These are phyloP conservation scores for Drosophila macrospina DNA, from an alignment of 2,888 invertebrate species.

Conservation along the genomic window DNA sequence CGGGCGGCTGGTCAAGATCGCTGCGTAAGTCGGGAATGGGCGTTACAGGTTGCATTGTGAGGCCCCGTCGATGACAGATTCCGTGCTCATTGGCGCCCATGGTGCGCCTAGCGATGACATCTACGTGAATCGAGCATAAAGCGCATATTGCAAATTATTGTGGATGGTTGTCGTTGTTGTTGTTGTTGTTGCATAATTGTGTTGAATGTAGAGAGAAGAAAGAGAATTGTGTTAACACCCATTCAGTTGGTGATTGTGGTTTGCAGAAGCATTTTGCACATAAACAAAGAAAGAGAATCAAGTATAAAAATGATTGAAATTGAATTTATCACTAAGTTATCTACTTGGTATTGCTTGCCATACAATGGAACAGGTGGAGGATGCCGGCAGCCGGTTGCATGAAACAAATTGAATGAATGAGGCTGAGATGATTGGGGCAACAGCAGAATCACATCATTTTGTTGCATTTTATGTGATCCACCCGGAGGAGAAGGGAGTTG, in stretches of 20 bases:
- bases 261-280: constrained; percentile 68
- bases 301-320: constrained; percentile 40
- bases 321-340: constrained; percentile 29
- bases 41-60: constrained; percentile 92
- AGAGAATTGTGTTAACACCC: constrained; percentile 62
- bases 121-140: constrained; percentile 60
- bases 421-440: constrained; percentile 7
- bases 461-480: not conserved
- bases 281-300: constrained; percentile 73
- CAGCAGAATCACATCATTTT: constrained; percentile 24
- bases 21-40: constrained; percentile 94
- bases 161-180: constrained; percentile 35
- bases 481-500: not conserved
- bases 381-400: constrained; percentile 28
- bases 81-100: constrained; percentile 91
- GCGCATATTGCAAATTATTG: constrained; percentile 13
- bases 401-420: constrained; percentile 27
- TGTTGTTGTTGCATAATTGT: constrained; percentile 46
- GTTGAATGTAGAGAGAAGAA: constrained; percentile 37
- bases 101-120: constrained; percentile 82
- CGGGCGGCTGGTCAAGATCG: constrained; percentile 84
- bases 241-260: constrained; percentile 55
- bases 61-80: constrained; percentile 93
- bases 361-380: constrained; percentile 39
- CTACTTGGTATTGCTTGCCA: constrained; percentile 39